Conservation (phyloP, 2,113 vertebrate genomes). For the Amazona guildingii region DNA sequence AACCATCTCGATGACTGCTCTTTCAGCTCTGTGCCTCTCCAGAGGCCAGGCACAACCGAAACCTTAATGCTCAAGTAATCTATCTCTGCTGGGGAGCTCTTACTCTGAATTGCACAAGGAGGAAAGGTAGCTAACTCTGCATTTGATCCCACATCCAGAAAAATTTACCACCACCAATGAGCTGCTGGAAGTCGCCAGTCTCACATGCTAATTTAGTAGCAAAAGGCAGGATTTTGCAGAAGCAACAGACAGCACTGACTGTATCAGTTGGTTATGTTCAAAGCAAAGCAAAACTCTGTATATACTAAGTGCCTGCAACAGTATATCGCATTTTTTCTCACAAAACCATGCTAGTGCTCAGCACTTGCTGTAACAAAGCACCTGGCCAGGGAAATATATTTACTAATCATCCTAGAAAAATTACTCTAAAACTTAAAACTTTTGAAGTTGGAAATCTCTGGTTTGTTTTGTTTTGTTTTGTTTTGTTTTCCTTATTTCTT, state of each 20-base stretch:
- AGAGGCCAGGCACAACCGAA: background rate
- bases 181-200: background rate
- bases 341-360: background rate
- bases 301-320: background rate
- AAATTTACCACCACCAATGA: background rate
- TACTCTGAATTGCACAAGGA: background rate
- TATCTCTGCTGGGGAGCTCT: background rate
- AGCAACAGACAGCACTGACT: background rate
- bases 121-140: background rate
- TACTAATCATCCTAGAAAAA: background rate
- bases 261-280: rapidly evolving
- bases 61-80: background rate
- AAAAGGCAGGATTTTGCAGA: background rate
- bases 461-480: too few relatives aligned
- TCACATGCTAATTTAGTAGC: background rate
- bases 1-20: background rate
- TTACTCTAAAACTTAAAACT: background rate
- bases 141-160: background rate
- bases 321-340: background rate
- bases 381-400: background rate
- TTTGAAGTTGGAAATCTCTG: background rate
- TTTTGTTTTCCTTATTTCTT: background rate
- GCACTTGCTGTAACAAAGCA: background rate
- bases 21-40: background rate
- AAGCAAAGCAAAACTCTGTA: background rate